Conservation (phyloP, 2,113 vertebrate species). For the Paratilapia polleni region DNA sequence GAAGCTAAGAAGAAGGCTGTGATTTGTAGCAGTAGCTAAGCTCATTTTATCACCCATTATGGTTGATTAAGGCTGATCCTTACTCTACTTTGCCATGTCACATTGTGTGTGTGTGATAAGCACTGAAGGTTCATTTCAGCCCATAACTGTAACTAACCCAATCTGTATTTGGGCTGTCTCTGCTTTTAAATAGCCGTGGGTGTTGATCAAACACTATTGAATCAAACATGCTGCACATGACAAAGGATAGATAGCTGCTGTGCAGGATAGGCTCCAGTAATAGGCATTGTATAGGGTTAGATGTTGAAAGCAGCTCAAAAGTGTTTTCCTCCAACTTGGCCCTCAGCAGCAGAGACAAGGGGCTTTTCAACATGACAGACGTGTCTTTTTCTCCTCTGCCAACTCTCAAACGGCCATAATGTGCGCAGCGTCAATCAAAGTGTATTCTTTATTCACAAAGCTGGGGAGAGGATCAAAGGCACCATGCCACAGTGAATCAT, state of each 20-base stretch:
- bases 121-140: constrained; percentile 30
- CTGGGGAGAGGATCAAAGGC: constrained; percentile 68
- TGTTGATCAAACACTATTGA: constrained; percentile 54
- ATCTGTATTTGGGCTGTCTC: constrained; percentile 31
- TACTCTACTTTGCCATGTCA: constrained; percentile 42
- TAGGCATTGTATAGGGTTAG: constrained; percentile 43
- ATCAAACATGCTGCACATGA: constrained; percentile 43
- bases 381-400: constrained; percentile 61
- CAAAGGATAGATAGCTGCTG: constrained; percentile 41
- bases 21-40: constrained; percentile 43
- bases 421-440: constrained; percentile 69
- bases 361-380: constrained; percentile 63
- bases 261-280: constrained; percentile 16
- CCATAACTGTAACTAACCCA: constrained; percentile 48
- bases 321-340: constrained; percentile 52
- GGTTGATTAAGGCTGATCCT: constrained; percentile 56
- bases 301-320: constrained; percentile 53
- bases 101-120: constrained; percentile 32
- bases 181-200: constrained; percentile 52
- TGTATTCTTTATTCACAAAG: constrained; percentile 74
- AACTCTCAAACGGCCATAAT: constrained; percentile 66
- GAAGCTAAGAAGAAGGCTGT: constrained; percentile 10
- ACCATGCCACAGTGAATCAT: constrained; percentile 62
- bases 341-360: constrained; percentile 43
- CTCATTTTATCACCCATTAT: constrained; percentile 59